These are phyloP conservation scores for Brachyalestes nurse DNA, from an alignment of 2,797 vertebrate genomes.

Conservation along the genomic window DNA sequence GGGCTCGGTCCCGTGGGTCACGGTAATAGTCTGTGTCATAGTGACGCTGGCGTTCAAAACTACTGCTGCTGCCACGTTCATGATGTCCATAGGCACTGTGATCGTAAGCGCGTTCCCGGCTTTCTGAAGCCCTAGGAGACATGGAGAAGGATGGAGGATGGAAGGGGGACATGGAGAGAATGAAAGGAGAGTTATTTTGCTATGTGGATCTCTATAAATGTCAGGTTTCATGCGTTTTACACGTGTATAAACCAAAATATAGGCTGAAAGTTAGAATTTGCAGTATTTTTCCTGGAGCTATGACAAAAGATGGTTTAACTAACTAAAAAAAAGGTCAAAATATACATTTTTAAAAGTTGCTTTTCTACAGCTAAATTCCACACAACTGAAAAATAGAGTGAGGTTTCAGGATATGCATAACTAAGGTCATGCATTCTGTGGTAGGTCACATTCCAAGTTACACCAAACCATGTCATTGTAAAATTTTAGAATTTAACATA, in stretches of 20 bases:
- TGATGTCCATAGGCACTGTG: slow-evolving; percentile 99
- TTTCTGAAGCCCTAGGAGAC: slow-evolving; percentile 89
- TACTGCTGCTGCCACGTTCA: slow-evolving; percentile 86
- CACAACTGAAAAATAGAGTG: neutral
- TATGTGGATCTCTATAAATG: slow-evolving; percentile 5
- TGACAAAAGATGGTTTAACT: neutral
- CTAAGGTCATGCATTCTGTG: slow-evolving; percentile 38
- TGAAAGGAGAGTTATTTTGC: slow-evolving; percentile 54
- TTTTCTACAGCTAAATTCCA: slow-evolving; percentile 2
- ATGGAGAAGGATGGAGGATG: slow-evolving; percentile 59
- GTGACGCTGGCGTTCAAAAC: slow-evolving; percentile 96
- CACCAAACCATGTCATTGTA: slow-evolving; percentile 26
- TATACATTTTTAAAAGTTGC: slow-evolving; percentile 18
- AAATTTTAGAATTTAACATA: neutral
- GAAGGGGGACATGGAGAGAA: slow-evolving; percentile 52
- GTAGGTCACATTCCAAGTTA: slow-evolving; percentile 57
- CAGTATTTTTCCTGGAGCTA: neutral
- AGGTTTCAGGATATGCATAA: neutral
- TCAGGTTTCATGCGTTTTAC: slow-evolving; percentile 52
- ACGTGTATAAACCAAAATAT: slow-evolving; percentile 36
- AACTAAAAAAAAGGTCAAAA: neutral
- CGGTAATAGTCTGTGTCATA: slow-evolving; percentile 99
- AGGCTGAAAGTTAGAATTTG: slow-evolving; percentile 38
- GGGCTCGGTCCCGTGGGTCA: slow-evolving; percentile 91
- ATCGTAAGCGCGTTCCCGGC: slow-evolving; percentile 96